Base-by-base conservation (phyloP, 2,113 vertebrate genomes). In the Orycteropus afer region DNA sequence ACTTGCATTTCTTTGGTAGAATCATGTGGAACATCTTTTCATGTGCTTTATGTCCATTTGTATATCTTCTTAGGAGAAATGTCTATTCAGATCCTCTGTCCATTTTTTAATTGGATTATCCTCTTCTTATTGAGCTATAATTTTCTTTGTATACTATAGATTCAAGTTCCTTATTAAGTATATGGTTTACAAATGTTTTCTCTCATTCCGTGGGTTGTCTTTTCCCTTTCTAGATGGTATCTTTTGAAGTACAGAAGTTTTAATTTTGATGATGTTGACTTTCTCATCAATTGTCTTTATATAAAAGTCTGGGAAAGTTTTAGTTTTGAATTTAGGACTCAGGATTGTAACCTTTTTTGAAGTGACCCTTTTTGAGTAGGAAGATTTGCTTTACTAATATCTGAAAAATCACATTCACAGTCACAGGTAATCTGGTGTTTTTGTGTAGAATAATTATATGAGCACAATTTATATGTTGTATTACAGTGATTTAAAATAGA, bases 401-500 rank as follows among this genome's bases (percentile, higher is more conserved):
- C 12, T 88, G 9, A 80, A 92, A 40, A 74, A 67, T 76, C 4
- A n/a, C 55, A 29, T 34, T 18, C 76, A 65, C 17, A 18, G 22
- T 89, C 80, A 86, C 2, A 53, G 80, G 20, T 37, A 49, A 40
- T 92, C n/a, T 29, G 29, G 27, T 92, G 23, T 20, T 53, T 93
- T 73, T 37, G 3, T 61, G 1, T 85, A 17, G 37, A 89, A 71
- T 80, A 81, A 27, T 47, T 65, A 76, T 11, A 25, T 65, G 37
- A 67, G 40, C 57, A 47, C 23, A 91, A 37, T 79, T 86, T 81
- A 69, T 76, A 55, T 82, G 20, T 83, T 90, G 22, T 79, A 57
- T 83, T 90, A 51, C 7, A 78, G 6, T 57, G 23, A 79, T 59
- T 91, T 92, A 82, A 96, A 82, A n/a, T 81, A 53, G 61, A 86